Conservation (phyloP, 2,888 invertebrate genomes). For the Harpagoxenus sublaevis region DNA sequence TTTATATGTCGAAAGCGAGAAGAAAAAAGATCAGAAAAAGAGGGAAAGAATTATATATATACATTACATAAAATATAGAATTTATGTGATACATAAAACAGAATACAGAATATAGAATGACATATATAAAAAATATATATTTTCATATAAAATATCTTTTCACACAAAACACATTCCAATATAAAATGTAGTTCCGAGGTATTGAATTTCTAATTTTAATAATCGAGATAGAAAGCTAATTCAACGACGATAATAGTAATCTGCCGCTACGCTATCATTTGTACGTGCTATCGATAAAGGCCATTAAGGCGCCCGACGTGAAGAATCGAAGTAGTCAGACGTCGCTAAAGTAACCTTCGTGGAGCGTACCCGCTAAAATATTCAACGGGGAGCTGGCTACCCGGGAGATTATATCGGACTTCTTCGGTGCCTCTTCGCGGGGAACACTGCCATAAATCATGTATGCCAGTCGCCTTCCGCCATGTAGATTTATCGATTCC, state of each 20-base stretch:
- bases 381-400: conserved; percentile 40
- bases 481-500: conserved; percentile 59
- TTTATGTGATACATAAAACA: not conserved
- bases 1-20: not conserved
- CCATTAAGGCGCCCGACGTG: conserved; percentile 31
- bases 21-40: not conserved
- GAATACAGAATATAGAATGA: not conserved
- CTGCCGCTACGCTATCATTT: conserved; percentile 3
- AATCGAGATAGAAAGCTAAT: not conserved
- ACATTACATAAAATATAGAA: not conserved
- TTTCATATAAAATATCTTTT: not conserved
- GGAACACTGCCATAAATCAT: conserved; percentile 71
- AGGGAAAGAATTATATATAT: not conserved
- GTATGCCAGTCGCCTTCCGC: conserved; percentile 60
- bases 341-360: conserved; percentile 8
- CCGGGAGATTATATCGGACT: conserved; percentile 74
- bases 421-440: conserved; percentile 61
- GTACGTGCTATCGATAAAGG: conserved; percentile 11
- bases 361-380: conserved; percentile 29
- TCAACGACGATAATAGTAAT: not conserved
- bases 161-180: no score
- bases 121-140: not conserved
- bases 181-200: not conserved
- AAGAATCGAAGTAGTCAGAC: conserved; percentile 19
- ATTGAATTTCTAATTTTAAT: not conserved